phyloP scores from a whole-genome alignment of 2,113 vertebrate species.

The Lethenteron camtschaticum region DNA sequence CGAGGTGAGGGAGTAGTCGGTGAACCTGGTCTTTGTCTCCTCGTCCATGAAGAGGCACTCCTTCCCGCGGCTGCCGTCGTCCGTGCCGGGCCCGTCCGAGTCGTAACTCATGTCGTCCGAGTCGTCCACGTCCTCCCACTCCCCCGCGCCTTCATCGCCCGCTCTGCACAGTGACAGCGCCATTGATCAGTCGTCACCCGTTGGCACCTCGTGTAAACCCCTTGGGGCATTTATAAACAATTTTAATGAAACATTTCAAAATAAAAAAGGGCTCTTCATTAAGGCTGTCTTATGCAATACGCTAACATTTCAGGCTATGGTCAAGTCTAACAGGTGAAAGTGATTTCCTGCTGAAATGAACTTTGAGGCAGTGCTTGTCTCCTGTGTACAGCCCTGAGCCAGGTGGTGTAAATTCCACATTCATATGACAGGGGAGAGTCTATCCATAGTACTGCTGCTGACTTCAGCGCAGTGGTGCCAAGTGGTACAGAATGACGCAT shows the following conservation, averaged over 20 bases:
- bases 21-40: slow-evolving; percentile 83
- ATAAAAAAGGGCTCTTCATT: too few species aligned
- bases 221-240: not conserved
- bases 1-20: slow-evolving; percentile 72
- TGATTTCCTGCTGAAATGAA: too few species aligned
- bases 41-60: slow-evolving; percentile 57
- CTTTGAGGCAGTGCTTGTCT: too few species aligned
- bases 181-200: not conserved
- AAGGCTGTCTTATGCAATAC: too few species aligned
- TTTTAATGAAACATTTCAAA: not conserved
- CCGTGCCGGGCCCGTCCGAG: slow-evolving; percentile 33
- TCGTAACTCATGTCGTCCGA: slow-evolving; percentile 18
- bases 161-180: not conserved
- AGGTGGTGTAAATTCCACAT: too few species aligned
- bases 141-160: not conserved
- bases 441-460: too few species aligned
- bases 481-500: too few species aligned
- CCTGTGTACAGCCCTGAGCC: too few species aligned
- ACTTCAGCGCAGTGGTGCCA: too few species aligned
- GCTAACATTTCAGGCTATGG: too few species aligned
- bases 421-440: too few species aligned
- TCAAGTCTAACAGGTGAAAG: too few species aligned
- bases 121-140: slow-evolving; percentile 45
- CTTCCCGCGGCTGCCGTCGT: slow-evolving; percentile 13
- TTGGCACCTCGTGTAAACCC: not conserved